phyloP scores from a whole-genome alignment of 2,113 vertebrate genomes.

The Mirza zaza region DNA sequence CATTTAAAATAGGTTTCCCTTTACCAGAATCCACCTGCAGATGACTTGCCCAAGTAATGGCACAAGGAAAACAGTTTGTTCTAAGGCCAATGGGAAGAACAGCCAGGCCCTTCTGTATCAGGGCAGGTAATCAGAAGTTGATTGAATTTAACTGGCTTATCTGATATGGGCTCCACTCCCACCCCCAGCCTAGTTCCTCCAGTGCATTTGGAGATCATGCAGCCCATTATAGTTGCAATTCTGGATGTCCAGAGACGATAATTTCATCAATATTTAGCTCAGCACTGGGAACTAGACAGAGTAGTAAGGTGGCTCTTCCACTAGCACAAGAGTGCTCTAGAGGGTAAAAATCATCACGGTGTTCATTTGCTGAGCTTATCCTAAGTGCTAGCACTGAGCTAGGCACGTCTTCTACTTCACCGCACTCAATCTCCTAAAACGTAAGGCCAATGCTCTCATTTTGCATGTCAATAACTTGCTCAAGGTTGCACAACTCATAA shows the following conservation, averaged over 20 bases:
- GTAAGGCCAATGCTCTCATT: not conserved
- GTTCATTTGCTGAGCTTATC: not conserved
- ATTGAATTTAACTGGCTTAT: not conserved
- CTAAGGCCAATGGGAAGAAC: not conserved
- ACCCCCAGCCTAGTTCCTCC: not conserved
- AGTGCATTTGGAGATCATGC: no score
- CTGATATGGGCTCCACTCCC: not conserved
- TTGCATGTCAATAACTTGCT: not conserved
- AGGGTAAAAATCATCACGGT: not conserved
- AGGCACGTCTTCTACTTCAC: rapidly evolving
- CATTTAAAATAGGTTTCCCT: not conserved
- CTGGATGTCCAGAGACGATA: not conserved
- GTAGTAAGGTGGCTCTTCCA: no score
- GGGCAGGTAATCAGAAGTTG: not conserved
- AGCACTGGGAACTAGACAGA: not conserved
- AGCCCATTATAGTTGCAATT: not conserved
- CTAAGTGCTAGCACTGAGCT: not conserved
- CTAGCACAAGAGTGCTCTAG: not conserved
- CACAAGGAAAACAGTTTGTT: not conserved
- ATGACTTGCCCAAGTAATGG: not conserved
- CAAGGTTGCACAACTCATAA: not conserved
- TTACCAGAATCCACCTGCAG: not conserved
- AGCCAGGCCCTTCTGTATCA: not conserved
- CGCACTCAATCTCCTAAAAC: not conserved
- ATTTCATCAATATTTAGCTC: not conserved